Conservation (phyloP, 2,113 vertebrate species). For the Ochotona curzoniae region DNA sequence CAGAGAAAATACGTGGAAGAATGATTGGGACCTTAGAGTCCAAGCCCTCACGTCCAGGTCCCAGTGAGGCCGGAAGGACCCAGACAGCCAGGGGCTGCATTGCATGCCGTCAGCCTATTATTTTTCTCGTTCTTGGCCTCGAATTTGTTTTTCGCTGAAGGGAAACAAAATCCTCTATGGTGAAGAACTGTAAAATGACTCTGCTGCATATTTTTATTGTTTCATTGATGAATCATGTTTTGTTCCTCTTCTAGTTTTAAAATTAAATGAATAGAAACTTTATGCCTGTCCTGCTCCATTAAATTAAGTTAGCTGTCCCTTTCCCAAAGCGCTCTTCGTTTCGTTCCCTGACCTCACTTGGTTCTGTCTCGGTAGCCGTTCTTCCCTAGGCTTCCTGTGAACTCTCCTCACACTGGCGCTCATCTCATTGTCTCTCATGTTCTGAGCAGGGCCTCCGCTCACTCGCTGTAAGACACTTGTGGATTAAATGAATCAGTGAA, state of each 20-base stretch:
- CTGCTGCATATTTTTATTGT: background rate
- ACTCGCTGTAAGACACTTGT: background rate
- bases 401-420: background rate
- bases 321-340: background rate
- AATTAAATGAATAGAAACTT: constrained; percentile 14
- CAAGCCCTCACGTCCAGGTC: no score
- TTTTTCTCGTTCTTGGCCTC: background rate
- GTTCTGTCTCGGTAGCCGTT: background rate
- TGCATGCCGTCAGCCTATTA: background rate
- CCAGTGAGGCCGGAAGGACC: no score
- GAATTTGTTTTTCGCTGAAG: background rate
- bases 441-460: background rate
- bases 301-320: background rate
- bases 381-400: background rate
- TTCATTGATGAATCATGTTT: constrained; percentile 33
- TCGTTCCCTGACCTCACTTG: background rate
- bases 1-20: background rate
- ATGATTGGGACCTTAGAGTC: background rate
- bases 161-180: background rate
- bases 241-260: constrained; percentile 39
- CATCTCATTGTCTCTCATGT: background rate
- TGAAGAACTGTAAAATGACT: background rate
- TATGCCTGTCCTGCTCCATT: background rate
- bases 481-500: background rate
- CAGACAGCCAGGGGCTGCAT: background rate